Evolutionary conservation across 2,888 invertebrate genomes (phyloP).

Genomic region (Stenodera caucasica): DNA sequence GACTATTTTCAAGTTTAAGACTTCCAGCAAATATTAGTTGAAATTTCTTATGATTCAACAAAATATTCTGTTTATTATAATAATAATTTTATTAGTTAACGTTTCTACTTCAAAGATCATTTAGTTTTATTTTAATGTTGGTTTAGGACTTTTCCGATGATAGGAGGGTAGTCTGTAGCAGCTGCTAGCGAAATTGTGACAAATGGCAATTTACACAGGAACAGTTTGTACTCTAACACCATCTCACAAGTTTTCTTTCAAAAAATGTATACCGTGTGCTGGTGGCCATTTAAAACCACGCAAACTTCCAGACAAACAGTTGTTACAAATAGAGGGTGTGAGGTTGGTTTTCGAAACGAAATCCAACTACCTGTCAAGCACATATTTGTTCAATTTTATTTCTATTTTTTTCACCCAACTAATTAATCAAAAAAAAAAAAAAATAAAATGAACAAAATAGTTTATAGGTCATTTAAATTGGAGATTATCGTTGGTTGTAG

Average conservation of each 20-base stretch:
- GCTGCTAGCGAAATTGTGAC: conserved; percentile 45
- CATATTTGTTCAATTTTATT: conserved; percentile 33
- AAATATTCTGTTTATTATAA: background rate
- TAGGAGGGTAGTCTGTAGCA: conserved; percentile 29
- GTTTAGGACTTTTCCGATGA: background rate
- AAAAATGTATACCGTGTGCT: conserved; percentile 34
- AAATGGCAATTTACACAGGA: conserved; percentile 41
- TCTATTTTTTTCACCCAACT: too few relatives aligned
- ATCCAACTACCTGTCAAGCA: conserved; percentile 38
- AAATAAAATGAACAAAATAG: too few relatives aligned
- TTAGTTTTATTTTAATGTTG: conserved; percentile 13
- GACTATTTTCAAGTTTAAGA: conserved; percentile 24
- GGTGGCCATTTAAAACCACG: conserved; percentile 44
- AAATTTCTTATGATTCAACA: conserved; percentile 12
- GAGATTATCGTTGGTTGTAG: background rate
- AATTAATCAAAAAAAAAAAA: too few relatives aligned
- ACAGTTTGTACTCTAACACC: conserved; percentile 37
- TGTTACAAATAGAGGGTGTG: conserved; percentile 14
- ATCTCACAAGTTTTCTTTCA: conserved; percentile 38
- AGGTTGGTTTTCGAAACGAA: conserved; percentile 16
- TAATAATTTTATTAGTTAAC: background rate
- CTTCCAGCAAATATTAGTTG: conserved; percentile 21
- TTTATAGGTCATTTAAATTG: background rate
- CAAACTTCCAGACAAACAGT: conserved; percentile 40
- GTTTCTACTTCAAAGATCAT: conserved; percentile 12